These are phyloP conservation scores for Leptosomus discolor DNA, from an alignment of 2,113 vertebrate genomes.

Conservation along the genomic window DNA sequence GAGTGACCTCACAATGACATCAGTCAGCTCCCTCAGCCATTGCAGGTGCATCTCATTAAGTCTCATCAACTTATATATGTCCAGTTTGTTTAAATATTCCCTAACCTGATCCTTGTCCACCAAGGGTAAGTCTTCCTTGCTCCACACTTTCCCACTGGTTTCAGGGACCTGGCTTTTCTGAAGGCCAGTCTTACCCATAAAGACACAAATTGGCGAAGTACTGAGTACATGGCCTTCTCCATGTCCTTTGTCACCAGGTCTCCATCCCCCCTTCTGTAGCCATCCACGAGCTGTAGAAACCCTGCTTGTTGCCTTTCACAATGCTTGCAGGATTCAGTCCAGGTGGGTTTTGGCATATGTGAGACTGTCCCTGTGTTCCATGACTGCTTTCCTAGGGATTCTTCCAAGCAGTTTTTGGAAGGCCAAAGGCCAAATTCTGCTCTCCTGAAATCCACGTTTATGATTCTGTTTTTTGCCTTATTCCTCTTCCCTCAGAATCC, in stretches of 20 bases:
- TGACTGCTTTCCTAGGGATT: background rate
- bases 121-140: background rate
- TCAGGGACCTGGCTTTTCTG: background rate
- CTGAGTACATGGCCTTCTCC: background rate
- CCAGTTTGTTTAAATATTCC: background rate
- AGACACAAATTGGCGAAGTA: background rate
- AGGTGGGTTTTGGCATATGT: background rate
- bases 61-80: background rate
- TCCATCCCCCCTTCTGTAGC: fast-evolving
- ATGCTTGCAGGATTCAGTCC: background rate
- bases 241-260: background rate
- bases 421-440: background rate
- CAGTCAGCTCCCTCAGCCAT: background rate
- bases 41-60: background rate
- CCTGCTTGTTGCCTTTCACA: background rate
- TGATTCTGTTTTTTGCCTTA: background rate
- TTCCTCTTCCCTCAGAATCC: background rate
- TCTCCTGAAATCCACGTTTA: background rate
- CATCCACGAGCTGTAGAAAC: background rate
- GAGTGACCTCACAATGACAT: background rate
- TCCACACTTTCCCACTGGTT: background rate
- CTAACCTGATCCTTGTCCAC: background rate
- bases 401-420: background rate
- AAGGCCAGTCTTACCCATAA: background rate
- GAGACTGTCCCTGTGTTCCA: background rate